Conservation (phyloP, 2,113 vertebrate species). For the Brienomyrus brachyistius region DNA sequence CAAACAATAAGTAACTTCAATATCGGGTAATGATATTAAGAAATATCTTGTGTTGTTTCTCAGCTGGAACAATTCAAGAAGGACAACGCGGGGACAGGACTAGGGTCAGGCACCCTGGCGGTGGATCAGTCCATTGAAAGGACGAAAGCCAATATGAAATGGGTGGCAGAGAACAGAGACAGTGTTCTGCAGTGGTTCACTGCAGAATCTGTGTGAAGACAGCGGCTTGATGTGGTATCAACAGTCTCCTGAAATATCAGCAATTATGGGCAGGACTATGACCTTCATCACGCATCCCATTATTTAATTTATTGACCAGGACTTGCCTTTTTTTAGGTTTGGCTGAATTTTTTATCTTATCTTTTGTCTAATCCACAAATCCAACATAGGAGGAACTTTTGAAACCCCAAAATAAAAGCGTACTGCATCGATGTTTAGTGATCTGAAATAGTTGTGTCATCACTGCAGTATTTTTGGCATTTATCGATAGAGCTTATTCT, state of each 20-base stretch:
- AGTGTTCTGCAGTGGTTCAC: constrained; percentile 62
- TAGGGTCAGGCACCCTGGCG: constrained; percentile 69
- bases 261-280: neutral
- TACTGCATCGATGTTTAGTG: neutral
- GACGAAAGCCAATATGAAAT: constrained; percentile 74
- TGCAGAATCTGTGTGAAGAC: neutral
- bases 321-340: neutral
- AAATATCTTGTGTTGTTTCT: neutral
- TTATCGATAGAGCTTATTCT: neutral
- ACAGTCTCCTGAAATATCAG: neutral
- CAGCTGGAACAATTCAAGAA: constrained; percentile 73
- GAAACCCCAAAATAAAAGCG: neutral
- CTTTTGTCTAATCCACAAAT: neutral
- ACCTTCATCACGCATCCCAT: neutral
- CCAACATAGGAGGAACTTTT: neutral
- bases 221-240: neutral
- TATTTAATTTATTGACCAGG: neutral
- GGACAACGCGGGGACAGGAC: constrained; percentile 56
- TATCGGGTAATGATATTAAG: neutral
- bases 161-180: constrained; percentile 64
- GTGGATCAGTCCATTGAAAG: constrained; percentile 78
- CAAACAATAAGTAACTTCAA: neutral
- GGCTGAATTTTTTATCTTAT: neutral
- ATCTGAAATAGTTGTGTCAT: neutral
- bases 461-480: neutral